Base-by-base conservation (phyloP, 92 coral and sea anemone genomes). In the Metridium senile region DNA sequence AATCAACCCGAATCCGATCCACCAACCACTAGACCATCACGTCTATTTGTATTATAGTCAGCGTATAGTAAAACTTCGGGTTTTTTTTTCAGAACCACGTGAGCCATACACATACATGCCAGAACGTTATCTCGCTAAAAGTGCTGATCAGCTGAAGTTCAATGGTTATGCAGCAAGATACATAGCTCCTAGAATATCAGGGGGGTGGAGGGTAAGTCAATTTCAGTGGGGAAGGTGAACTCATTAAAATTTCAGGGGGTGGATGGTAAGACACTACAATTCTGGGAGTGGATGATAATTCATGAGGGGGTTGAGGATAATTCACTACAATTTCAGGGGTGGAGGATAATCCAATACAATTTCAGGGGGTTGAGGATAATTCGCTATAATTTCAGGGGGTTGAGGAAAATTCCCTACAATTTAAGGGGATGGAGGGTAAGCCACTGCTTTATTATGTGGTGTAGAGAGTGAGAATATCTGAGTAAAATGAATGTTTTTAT, bases 111-210 rank as follows among this genome's bases (percentile, higher is more conserved):
- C 87, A 31, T 82, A 79, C 68, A 89, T 91, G 97, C 97, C 97
- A 16, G 91, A 89, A 58, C 89, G 85, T 11, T 86, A 85, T 58
- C 81, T 91, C 23, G 70, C 77, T 58, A 89, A 85, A 58, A 89
- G 91, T 18, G 84, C 81, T 34, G 82, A 84, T 26, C 89, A 91
- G 34, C 68, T 79, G 78, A 84, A 80, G 13, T 85, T 89, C 70
- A 91, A 85, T 74, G 91, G 91, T 2, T 91, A 91, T 67, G 97
- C 97, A 0, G 84, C 91, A 19, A 81, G 97, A n/a, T 91, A 89
- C 68, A 84, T 91, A 29, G 70, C 90, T 53, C 93, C 97, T 9
- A 85, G 97, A 53, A 71, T 89, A 68, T 89, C 97, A 19, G 91
- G 91, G 8, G 85, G 91, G 43, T 91, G 97, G 97, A 82, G 91